These are phyloP conservation scores for Formicarius rufipectus DNA, from an alignment of 2,113 vertebrate species.

Conservation along the genomic window DNA sequence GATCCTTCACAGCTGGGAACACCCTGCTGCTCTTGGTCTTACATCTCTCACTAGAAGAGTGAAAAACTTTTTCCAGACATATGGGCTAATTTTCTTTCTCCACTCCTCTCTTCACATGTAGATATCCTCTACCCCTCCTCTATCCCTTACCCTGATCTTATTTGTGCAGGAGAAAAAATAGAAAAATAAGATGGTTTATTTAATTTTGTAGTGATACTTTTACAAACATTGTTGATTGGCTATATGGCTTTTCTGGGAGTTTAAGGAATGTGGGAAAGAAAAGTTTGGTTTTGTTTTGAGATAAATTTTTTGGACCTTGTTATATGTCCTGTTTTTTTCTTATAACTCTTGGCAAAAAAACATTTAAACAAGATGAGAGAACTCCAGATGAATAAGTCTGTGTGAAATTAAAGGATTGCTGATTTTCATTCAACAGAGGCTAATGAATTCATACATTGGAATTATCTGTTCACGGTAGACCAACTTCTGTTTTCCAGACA, in stretches of 20 bases:
- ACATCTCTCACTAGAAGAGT: neutral
- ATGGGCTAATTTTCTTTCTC: neutral
- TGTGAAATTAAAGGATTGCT: neutral
- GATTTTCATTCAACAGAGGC: neutral
- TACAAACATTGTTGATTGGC: neutral
- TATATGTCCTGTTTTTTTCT: conserved; percentile 9
- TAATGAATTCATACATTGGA: neutral
- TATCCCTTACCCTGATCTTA: neutral
- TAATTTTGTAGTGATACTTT: neutral
- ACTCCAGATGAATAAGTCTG: conserved; percentile 3
- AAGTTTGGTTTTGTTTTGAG: conserved; percentile 2
- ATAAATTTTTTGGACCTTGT: neutral
- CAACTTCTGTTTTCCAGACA: neutral
- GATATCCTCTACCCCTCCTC: neutral
- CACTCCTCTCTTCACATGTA: neutral
- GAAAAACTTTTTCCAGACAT: neutral
- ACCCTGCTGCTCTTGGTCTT: neutral
- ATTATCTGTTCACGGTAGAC: neutral
- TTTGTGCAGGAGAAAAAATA: neutral
- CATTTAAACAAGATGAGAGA: conserved; percentile 27
- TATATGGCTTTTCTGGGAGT: neutral
- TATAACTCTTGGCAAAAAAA: conserved; percentile 35
- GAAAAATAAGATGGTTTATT: neutral
- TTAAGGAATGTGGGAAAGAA: conserved; percentile 3
- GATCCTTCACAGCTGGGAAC: neutral